Percentiles rank a stretch among this genome's conserved stretches.
phyloP scores from a whole-genome alignment of 2,113 vertebrate genomes.

The Sylvilagus bachmani region DNA sequence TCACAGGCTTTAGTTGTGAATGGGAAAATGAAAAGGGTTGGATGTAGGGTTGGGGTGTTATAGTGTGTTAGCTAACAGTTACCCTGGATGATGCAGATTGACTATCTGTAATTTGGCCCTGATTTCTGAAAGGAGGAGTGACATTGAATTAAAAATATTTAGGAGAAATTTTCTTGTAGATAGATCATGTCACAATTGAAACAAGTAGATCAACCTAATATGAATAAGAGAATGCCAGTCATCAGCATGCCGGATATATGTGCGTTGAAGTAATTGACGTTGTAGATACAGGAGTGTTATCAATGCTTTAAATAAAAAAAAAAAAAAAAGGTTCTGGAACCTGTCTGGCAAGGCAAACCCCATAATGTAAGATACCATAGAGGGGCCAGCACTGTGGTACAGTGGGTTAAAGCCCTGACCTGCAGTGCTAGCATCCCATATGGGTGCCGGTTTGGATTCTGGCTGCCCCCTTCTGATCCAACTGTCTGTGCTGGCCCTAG shows the following conservation, averaged over 20 bases:
- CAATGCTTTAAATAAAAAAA: constrained; percentile 15
- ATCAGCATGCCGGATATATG: background rate
- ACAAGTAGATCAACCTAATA: background rate
- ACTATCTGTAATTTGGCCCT: background rate
- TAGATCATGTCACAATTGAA: background rate
- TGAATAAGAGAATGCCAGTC: background rate
- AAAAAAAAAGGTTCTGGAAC: constrained; percentile 13
- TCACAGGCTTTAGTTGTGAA: constrained; percentile 36
- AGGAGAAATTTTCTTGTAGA: background rate
- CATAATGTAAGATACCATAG: background rate
- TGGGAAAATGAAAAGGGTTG: constrained; percentile 48
- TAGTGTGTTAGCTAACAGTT: background rate
- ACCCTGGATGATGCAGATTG: background rate
- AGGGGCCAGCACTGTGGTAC: too few relatives aligned
- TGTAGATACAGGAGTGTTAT: background rate
- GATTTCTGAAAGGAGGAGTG: background rate
- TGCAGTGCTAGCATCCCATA: too few relatives aligned
- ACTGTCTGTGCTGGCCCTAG: too few relatives aligned
- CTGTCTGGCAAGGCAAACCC: background rate
- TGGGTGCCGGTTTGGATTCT: too few relatives aligned
- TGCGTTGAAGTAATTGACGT: constrained; percentile 2
- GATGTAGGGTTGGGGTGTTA: background rate
- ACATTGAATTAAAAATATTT: background rate
- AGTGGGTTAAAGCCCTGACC: too few relatives aligned
- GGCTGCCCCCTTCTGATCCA: too few relatives aligned